A percentile compares a stretch with the other conserved stretches of the same genome.
These are phyloP conservation scores for Dexiosoma caninum DNA, from an alignment of 2,888 invertebrate genomes.

Conservation along the genomic window DNA sequence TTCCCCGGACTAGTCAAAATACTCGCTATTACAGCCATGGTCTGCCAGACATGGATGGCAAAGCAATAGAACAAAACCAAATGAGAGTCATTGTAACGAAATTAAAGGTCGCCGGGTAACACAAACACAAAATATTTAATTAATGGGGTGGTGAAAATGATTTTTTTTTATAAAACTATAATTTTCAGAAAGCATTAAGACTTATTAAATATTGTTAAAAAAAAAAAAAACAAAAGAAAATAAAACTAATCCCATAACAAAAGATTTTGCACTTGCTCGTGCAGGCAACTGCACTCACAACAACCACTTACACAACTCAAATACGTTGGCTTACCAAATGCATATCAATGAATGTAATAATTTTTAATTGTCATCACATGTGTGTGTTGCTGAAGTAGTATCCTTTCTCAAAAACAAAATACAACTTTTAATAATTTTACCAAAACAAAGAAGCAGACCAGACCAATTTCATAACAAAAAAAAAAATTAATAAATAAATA, in stretches of 20 bases:
- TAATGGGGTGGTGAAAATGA: constrained; percentile 49
- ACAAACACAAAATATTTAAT: constrained; percentile 5
- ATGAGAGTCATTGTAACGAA: constrained; percentile 42
- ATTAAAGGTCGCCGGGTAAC: constrained; percentile 41
- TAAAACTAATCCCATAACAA: constrained; percentile 58
- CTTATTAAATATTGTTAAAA: constrained; percentile 23
- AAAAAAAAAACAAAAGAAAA: no score
- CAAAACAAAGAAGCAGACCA: constrained; percentile 30
- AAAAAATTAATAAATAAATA: constrained; percentile 33
- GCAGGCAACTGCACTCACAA: constrained; percentile 9
- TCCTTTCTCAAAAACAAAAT: not conserved
- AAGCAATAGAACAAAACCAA: constrained; percentile 14
- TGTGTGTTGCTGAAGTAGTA: constrained; percentile 17
- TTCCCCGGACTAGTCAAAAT: constrained; percentile 15
- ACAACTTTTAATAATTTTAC: constrained; percentile 20
- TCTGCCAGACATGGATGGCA: no score
- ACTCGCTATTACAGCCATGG: not conserved
- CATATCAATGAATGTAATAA: constrained; percentile 35
- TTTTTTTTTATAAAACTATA: constrained; percentile 38
- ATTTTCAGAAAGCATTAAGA: constrained; percentile 2
- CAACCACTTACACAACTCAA: constrained; percentile 3
- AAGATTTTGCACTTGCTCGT: constrained; percentile 60
- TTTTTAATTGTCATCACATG: constrained; percentile 59
- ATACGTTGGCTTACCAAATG: not conserved
- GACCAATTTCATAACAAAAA: no score